Base-by-base conservation (phyloP, 2,888 invertebrate species). In the Hirudinaria manillensis region DNA sequence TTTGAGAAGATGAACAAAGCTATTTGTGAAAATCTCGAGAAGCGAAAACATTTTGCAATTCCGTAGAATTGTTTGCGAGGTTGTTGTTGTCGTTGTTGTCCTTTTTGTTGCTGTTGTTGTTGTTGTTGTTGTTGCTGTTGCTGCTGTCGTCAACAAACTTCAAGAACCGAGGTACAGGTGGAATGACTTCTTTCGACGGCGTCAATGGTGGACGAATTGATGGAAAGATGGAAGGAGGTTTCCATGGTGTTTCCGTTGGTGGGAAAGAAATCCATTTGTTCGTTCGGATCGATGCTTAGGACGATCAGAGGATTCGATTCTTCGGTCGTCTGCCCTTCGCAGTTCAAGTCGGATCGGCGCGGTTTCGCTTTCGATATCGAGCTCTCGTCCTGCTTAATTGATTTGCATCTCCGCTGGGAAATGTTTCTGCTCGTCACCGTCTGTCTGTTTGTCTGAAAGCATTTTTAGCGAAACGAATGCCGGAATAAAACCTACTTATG, bases 221-320 rank as follows among this genome's bases (percentile, higher is more conserved):
- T 29, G 29, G 61, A 61, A 10, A 29, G 61, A 19, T 29, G 29
- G 24, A 61, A 61, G 1, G 61, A 61, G 29, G 61, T 61, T n/a
- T 61, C 61, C 61, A 61, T 24, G 29, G 29, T 61, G 29, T 19
- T 61, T 16, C 13, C 61, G 29, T 45, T 45, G 13, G 45, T 45
- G 1, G 45, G 45, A 16, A 45, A 45, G 45, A 45, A 45, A 10
- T 45, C 45, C 45, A 45, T 6, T 45, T 45, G 45, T 45, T 24
- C 61, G 61, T n/a, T 61, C 24, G 3, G 29, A 61, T 61, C 61
- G 24, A 24, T 7, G 61, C 61, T 61, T 10, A 61, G 24, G 29
- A 61, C 61, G 24, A 61, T 61, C 21, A 61, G 61, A 27, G 61
- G 61, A 29, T 61, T 61, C 24, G 61, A 61, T 29, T 61, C 61